Conservation (phyloP, 2,113 vertebrate species). For the Gasterosteus aculeatus region DNA sequence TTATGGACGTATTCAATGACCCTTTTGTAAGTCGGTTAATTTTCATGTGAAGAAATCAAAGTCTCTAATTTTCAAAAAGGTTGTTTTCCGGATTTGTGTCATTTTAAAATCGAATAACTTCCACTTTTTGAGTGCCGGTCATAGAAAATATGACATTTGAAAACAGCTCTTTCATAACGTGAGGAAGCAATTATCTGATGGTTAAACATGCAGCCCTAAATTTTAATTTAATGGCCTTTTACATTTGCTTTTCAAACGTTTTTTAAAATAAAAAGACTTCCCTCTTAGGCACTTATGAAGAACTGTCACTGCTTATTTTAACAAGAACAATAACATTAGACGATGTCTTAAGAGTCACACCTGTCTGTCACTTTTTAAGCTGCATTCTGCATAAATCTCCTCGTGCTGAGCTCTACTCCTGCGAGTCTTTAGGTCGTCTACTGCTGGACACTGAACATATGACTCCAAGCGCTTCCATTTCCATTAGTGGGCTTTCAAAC, state of each 20-base stretch:
- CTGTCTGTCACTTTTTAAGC: constrained; percentile 16
- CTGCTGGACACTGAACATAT: constrained; percentile 29
- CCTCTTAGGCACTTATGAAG: neutral
- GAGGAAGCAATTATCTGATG: neutral
- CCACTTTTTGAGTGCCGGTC: neutral
- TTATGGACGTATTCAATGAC: neutral
- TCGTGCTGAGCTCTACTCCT: constrained; percentile 18
- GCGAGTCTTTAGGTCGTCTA: constrained; percentile 45
- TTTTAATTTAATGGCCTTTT: neutral
- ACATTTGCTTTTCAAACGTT: neutral
- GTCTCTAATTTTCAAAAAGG: no score
- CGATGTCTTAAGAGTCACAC: constrained; percentile 6
- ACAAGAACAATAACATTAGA: constrained; percentile 22
- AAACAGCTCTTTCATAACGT: neutral
- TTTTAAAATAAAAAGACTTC: neutral
- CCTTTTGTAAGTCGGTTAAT: neutral
- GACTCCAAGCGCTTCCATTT: constrained; percentile 40
- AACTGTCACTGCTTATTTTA: neutral
- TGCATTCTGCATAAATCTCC: constrained; percentile 19
- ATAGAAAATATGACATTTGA: neutral
- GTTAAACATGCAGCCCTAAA: neutral
- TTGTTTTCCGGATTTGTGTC: neutral
- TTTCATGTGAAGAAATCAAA: neutral
- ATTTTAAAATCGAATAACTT: neutral
- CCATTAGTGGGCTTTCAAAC: constrained; percentile 67